Base-by-base conservation (phyloP, 2,797 vertebrate species). In the Rousettus madagascariensis region DNA sequence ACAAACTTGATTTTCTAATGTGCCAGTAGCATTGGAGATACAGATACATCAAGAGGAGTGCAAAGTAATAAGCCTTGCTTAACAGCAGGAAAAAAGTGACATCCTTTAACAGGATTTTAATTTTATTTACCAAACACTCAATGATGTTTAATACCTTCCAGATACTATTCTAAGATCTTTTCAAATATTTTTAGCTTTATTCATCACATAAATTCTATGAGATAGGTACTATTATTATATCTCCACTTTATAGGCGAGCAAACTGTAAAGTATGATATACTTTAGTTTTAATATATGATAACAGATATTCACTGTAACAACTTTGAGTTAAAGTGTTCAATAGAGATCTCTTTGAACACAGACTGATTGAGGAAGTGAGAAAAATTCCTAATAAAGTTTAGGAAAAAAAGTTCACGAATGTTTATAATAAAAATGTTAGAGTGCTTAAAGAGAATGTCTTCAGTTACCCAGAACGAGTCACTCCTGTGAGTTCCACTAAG, bases 371-470 rank as follows among this genome's bases (percentile, higher is more conserved):
- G 43, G 49, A 92, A 83, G 33, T 51, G 30, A 94, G 26, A 90
- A 71, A 94, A 92, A 19, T 69, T 86, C 61, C 43, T 16, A 61
- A 63, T 12, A 26, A 16, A 46, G 82, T 86, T 92, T 80, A 92
- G 57, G 79, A 63, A 77, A 51, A 46, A 66, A 1, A 49, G 41
- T 83, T 83, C 49, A 77, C 63, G 69, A 86, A 80, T 80, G n/a
- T 75, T 92, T 80, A 59, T 30, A 75, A 72, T 53, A 69, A 96
- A 77, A 79, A 80, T 72, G 22, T 46, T 77, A 68, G 63, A 72
- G 15, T 26, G 46, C 28, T 80, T 91, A 33, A 69, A 75, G 66
- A 85, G 33, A 86, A 57, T 24, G 69, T 41, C 79, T 74, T 74
- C n/a, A 78, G 36, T 69, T 91, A 41, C 59, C 89, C 38, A 84